Conservation (phyloP, 1,140 invertebrate genomes). For the Drosophila busckii region DNA sequence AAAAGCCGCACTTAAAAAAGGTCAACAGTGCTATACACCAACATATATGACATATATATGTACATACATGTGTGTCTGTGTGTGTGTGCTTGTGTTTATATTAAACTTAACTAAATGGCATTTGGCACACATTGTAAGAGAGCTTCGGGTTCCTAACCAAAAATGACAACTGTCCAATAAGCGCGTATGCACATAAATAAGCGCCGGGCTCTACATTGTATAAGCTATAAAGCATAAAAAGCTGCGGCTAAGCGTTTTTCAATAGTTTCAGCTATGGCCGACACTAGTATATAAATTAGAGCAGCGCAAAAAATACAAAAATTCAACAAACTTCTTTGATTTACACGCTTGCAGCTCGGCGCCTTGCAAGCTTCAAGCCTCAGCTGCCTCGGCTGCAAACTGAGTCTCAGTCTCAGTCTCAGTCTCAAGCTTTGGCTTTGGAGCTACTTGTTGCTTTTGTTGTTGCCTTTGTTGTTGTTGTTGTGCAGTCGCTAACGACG, state of each 20-base stretch:
- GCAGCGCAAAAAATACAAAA: conserved; percentile 44
- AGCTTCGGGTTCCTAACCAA: conserved; percentile 52
- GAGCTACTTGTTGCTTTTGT: too few species aligned
- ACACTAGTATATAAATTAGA: conserved; percentile 47
- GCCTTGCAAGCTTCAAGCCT: neutral
- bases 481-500: conserved; percentile 11
- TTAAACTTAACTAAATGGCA: conserved; percentile 35
- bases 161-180: conserved; percentile 46
- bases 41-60: too few species aligned
- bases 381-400: neutral
- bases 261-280: conserved; percentile 30
- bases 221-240: conserved; percentile 50
- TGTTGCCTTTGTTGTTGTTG: neutral
- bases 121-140: conserved; percentile 43
- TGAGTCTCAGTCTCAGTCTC: neutral
- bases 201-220: neutral
- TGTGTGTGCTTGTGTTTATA: neutral
- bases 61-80: conserved; percentile 4
- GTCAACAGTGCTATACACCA: conserved; percentile 35
- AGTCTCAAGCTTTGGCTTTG: conserved; percentile 2
- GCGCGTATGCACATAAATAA: neutral
- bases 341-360: conserved; percentile 45
- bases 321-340: conserved; percentile 58
- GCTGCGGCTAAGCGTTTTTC: conserved; percentile 37
- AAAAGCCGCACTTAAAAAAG: conserved; percentile 44